Evolutionary conservation across 2,113 vertebrate genomes (phyloP).

Genomic region (Oryzias melastigma): DNA sequence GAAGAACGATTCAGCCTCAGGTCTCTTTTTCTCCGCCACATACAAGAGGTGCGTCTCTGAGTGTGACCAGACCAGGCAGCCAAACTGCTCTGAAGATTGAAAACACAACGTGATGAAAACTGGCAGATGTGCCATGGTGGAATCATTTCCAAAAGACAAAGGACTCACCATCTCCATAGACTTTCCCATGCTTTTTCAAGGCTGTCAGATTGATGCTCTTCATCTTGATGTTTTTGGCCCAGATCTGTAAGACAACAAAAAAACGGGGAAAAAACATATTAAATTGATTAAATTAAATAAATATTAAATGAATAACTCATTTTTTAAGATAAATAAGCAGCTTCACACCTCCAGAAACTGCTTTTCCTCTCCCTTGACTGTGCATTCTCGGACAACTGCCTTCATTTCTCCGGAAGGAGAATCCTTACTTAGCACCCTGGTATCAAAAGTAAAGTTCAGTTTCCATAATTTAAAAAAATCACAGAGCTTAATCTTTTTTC

Average conservation of each 20-base stretch:
- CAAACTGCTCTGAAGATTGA: constrained; percentile 85
- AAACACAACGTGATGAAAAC: constrained; percentile 3
- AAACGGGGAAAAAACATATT: background rate
- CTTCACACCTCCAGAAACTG: constrained; percentile 89
- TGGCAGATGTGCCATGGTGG: background rate
- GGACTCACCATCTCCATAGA: constrained; percentile 89
- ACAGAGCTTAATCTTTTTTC: too few relatives aligned
- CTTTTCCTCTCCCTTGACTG: constrained; percentile 85
- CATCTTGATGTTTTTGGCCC: constrained; percentile 92
- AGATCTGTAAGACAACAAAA: constrained; percentile 77
- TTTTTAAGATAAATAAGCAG: background rate
- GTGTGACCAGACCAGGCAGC: constrained; percentile 95
- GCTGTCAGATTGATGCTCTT: constrained; percentile 89
- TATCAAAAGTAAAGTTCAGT: background rate
- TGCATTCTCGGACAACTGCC: constrained; percentile 86
- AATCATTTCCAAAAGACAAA: background rate
- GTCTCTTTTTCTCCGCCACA: constrained; percentile 93
- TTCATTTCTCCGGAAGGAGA: constrained; percentile 91
- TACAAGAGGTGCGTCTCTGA: constrained; percentile 96
- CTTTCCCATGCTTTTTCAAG: constrained; percentile 89
- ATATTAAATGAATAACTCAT: background rate
- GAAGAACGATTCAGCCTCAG: constrained; percentile 93
- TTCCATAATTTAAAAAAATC: background rate
- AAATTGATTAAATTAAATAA: background rate
- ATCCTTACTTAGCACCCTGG: constrained; percentile 87